Percentiles rank a stretch among this genome's conserved stretches.
Evolutionary conservation across 2,888 invertebrate species (phyloP).

Genomic region (Campopleginae sp.): DNA sequence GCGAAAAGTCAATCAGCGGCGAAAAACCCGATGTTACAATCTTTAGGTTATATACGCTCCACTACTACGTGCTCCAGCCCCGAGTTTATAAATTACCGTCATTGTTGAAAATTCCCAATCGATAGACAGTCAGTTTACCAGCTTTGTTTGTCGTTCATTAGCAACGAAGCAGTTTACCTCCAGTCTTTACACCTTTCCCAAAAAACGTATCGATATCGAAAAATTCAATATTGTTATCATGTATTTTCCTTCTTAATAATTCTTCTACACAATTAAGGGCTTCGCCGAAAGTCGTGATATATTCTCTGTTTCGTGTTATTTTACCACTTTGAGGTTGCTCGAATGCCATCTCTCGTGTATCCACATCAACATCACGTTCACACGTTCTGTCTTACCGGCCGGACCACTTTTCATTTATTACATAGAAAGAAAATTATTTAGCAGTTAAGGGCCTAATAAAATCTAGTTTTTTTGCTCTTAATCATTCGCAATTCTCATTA

Average conservation of each 20-base stretch:
- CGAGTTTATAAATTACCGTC: slow-evolving; percentile 21
- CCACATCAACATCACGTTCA: background rate
- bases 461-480: background rate
- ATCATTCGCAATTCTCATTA: background rate
- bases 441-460: no score
- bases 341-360: slow-evolving; percentile 12
- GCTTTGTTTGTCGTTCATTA: background rate
- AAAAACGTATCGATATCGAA: background rate
- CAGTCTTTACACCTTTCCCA: background rate
- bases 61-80: background rate
- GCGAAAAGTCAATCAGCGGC: slow-evolving; percentile 24
- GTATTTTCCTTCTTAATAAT: background rate
- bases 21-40: slow-evolving; percentile 24
- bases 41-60: slow-evolving; percentile 43
- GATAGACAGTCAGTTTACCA: slow-evolving; percentile 21
- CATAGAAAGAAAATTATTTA: background rate
- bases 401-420: background rate
- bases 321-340: background rate
- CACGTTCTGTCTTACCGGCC: background rate
- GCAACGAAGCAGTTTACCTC: background rate
- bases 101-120: slow-evolving; percentile 8
- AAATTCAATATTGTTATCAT: background rate
- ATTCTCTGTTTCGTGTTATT: background rate
- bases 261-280: background rate
- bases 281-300: background rate